Percentiles rank a stretch among this genome's conserved stretches.
phyloP scores from a whole-genome alignment of 2,113 vertebrate species.

The Protomyctophum bolini region DNA sequence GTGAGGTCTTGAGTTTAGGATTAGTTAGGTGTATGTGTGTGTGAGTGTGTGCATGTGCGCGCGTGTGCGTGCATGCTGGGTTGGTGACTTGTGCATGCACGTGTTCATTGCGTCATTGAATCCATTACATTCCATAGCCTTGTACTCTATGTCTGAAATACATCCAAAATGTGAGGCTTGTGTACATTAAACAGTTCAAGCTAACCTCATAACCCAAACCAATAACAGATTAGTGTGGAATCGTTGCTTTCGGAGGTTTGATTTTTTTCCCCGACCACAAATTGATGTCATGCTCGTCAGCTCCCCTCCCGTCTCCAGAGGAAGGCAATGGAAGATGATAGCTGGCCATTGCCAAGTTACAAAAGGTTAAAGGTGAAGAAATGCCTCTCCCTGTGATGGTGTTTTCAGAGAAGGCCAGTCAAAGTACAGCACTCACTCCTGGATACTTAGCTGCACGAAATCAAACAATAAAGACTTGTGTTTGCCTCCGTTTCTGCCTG shows the following conservation, averaged over 20 bases:
- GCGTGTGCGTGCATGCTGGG: not conserved
- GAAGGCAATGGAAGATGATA: constrained; percentile 50
- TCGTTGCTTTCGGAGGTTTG: constrained; percentile 32
- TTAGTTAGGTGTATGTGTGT: too few relatives aligned
- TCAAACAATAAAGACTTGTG: constrained; percentile 35
- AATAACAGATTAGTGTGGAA: constrained; percentile 33
- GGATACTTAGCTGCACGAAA: constrained; percentile 40
- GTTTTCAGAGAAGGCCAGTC: constrained; percentile 46
- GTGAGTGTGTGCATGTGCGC: not conserved
- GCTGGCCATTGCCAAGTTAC: constrained; percentile 63
- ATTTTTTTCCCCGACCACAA: constrained; percentile 39
- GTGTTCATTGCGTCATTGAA: not conserved
- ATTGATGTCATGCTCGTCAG: constrained; percentile 52
- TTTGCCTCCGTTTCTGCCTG: constrained; percentile 13
- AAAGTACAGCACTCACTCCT: constrained; percentile 39
- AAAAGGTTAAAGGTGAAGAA: constrained; percentile 66
- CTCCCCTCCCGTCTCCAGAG: constrained; percentile 39
- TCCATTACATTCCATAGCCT: not conserved
- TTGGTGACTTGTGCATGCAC: too few relatives aligned
- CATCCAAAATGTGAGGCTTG: constrained; percentile 8
- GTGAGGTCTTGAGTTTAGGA: too few relatives aligned
- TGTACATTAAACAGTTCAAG: constrained; percentile 3
- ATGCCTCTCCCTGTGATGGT: constrained; percentile 51
- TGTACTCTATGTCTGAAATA: not conserved
- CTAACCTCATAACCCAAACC: constrained; percentile 23